A percentile compares a stretch with the other conserved stretches of the same genome.
Conservation (phyloP, 2,113 vertebrate genomes). For the Hucho hucho region DNA sequence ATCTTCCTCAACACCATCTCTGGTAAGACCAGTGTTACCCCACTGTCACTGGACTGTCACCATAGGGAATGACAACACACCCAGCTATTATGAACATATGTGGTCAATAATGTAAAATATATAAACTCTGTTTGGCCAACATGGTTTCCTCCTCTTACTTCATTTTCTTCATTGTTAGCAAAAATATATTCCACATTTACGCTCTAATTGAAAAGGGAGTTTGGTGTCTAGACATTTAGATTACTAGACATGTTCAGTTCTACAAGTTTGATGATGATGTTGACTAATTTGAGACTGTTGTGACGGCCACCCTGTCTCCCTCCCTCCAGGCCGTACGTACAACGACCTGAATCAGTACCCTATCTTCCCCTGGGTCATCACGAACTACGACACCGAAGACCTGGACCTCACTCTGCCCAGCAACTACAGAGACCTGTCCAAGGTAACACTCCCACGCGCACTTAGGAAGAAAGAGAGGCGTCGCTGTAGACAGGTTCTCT, state of each 20-base stretch:
- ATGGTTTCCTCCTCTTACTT: neutral
- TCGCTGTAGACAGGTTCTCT: no score
- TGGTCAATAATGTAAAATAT: neutral
- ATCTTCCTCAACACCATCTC: constrained; percentile 96
- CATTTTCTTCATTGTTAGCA: neutral
- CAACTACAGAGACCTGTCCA: constrained; percentile 98
- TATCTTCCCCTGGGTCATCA: constrained; percentile 98
- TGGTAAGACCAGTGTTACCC: constrained; percentile 72
- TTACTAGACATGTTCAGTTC: no score
- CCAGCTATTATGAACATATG: neutral
- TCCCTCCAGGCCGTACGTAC: constrained; percentile 83
- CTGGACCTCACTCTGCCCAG: constrained; percentile 96
- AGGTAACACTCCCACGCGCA: constrained; percentile 73
- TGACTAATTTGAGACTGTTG: no score
- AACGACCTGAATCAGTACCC: constrained; percentile 98
- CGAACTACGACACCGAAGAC: constrained; percentile 94
- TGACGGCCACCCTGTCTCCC: neutral
- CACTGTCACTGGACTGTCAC: neutral
- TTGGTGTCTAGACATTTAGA: no score
- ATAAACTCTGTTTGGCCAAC: neutral
- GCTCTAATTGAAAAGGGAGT: no score
- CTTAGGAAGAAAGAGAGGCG: no score
- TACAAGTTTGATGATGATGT: no score
- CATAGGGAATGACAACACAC: no score
- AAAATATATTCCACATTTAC: no score